Evolutionary conservation across 1,140 invertebrate species (phyloP).

Genomic region (Drosophila auraria): DNA sequence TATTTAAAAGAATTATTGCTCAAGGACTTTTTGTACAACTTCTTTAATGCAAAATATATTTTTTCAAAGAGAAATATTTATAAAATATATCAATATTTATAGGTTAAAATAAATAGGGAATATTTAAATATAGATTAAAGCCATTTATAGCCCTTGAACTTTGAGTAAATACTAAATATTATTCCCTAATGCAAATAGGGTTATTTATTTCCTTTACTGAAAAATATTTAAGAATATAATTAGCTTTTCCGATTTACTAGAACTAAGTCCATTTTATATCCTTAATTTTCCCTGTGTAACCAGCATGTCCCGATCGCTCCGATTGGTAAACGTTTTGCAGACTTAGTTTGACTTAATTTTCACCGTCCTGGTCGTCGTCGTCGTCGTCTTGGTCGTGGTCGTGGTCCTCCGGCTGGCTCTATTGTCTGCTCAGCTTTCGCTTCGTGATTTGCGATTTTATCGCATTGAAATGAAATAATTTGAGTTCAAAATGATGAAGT

Average conservation of each 20-base stretch:
- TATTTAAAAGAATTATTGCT: background rate
- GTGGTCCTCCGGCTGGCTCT: conserved; percentile 47
- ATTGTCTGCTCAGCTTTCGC: conserved; percentile 66
- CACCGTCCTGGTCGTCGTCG: conserved; percentile 55
- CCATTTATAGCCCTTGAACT: no score
- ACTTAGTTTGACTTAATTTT: conserved; percentile 84
- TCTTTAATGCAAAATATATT: background rate
- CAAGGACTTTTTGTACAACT: background rate
- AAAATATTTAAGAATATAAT: no score
- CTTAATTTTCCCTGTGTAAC: conserved; percentile 18
- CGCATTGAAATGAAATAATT: conserved; percentile 85
- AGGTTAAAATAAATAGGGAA: background rate
- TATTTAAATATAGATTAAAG: background rate
- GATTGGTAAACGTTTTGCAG: conserved; percentile 79
- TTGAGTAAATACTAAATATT: no score
- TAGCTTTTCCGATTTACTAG: no score
- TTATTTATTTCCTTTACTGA: background rate
- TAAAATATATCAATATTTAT: background rate
- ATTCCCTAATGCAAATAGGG: no score
- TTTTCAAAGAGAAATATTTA: background rate
- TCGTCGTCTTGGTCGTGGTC: conserved; percentile 23
- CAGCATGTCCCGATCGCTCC: conserved; percentile 63
- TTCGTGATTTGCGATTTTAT: conserved; percentile 85
- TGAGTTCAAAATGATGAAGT: conserved; percentile 85
- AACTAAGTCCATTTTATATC: background rate